Conservation (phyloP, 2,797 vertebrate species). For the Poeciliopsis infans region DNA sequence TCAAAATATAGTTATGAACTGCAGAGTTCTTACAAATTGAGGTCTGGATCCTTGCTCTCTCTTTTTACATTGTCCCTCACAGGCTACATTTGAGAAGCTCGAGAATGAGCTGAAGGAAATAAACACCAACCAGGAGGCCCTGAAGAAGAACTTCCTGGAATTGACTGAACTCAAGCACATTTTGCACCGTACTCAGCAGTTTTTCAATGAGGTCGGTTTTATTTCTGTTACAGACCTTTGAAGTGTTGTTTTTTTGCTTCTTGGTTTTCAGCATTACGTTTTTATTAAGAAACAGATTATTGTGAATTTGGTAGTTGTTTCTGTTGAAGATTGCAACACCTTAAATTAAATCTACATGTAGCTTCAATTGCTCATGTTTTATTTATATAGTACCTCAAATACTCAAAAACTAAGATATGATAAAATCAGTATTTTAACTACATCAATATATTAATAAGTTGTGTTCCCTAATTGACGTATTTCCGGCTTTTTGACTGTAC, state of each 20-base stretch:
- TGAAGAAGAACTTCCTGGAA: conserved; percentile 98
- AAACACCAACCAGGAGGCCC: conserved; percentile 97
- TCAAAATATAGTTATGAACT: not conserved
- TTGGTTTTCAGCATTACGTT: not conserved
- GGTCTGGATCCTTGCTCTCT: not conserved
- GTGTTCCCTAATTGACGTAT: not conserved
- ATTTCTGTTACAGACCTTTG: conserved; percentile 11
- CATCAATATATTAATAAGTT: not conserved
- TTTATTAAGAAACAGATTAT: not conserved
- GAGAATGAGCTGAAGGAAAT: conserved; percentile 98
- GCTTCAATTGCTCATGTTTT: not conserved
- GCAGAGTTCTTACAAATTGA: not conserved
- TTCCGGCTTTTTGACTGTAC: not conserved
- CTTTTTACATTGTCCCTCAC: not conserved
- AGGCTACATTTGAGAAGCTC: conserved; percentile 99
- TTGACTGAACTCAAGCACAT: conserved; percentile 98
- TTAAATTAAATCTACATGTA: not conserved
- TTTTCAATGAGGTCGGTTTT: conserved; percentile 95
- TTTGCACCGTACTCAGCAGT: conserved; percentile 96
- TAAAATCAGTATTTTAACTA: not conserved
- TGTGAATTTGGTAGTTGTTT: not conserved
- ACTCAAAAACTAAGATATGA: not conserved
- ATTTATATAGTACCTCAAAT: not conserved
- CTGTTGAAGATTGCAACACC: not conserved
- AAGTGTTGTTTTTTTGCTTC: not conserved